A percentile compares a stretch with the other conserved stretches of the same genome.
These are phyloP conservation scores for Cranoglanis bouderius DNA, from an alignment of 2,113 vertebrate genomes.

Conservation along the genomic window DNA sequence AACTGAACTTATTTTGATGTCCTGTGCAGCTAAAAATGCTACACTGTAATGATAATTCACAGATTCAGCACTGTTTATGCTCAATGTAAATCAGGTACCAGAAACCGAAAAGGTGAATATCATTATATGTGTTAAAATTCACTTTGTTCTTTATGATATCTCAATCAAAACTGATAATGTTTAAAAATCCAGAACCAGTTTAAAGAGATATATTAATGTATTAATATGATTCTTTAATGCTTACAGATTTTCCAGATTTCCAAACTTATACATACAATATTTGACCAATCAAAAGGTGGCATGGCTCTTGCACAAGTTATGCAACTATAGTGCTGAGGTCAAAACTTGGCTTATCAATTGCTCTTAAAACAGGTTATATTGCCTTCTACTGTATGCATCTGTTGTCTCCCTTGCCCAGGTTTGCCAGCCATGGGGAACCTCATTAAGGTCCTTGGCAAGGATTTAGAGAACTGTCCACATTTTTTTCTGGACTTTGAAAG, in stretches of 20 bases:
- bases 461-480: constrained; percentile 98
- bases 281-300: neutral
- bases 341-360: neutral
- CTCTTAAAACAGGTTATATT: constrained; percentile 48
- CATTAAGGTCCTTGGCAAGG: constrained; percentile 98
- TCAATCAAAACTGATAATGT: neutral
- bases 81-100: neutral
- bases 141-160: neutral
- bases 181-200: neutral
- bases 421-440: constrained; percentile 95
- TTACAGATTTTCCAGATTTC: neutral
- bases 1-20: neutral
- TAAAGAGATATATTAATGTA: neutral
- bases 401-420: constrained; percentile 83
- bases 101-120: neutral
- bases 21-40: neutral
- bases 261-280: neutral
- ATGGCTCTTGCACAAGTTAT: neutral
- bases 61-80: neutral
- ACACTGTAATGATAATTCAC: neutral
- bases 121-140: neutral
- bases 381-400: constrained; percentile 72
- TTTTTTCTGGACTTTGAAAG: constrained; percentile 99
- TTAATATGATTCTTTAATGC: neutral
- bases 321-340: neutral